phyloP scores from a whole-genome alignment of 2,797 vertebrate species.

The Mus caroli region DNA sequence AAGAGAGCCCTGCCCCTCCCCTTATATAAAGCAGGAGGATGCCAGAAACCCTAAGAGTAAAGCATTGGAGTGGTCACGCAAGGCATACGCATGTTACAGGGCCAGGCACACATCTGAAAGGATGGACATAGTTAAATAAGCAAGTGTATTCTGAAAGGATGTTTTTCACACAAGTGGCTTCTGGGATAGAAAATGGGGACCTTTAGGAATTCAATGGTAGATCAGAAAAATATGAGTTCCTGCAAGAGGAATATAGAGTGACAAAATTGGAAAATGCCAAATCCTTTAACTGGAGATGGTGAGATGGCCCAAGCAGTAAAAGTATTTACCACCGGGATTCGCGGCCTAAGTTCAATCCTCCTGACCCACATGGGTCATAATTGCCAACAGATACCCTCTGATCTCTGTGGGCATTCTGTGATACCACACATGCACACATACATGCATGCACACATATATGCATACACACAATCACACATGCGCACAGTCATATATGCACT shows the following conservation, averaged over 20 bases:
- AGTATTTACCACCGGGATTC: background rate
- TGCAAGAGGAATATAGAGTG: constrained; percentile 1
- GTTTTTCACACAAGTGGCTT: background rate
- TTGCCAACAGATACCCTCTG: background rate
- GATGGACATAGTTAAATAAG: background rate
- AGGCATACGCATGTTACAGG: background rate
- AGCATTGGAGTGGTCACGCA: background rate
- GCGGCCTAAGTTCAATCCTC: background rate
- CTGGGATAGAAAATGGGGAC: background rate
- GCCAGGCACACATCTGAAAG: background rate
- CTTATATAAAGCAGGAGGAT: background rate
- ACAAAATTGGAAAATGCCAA: background rate
- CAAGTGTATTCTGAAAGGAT: background rate
- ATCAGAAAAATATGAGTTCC: background rate
- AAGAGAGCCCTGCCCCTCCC: background rate
- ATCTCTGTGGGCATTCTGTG: background rate
- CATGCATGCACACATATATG: background rate
- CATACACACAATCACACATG: too few relatives aligned
- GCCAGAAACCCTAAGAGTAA: constrained; percentile 23
- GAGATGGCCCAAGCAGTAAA: background rate
- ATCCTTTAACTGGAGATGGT: background rate
- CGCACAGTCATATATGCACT: rapidly evolving
- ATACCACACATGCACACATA: background rate
- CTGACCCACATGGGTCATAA: too few relatives aligned
- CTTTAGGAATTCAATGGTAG: background rate